A percentile compares a stretch with the other conserved stretches of the same genome.
phyloP scores from a whole-genome alignment of 2,797 vertebrate genomes.

The Thalassophryne amazonica region DNA sequence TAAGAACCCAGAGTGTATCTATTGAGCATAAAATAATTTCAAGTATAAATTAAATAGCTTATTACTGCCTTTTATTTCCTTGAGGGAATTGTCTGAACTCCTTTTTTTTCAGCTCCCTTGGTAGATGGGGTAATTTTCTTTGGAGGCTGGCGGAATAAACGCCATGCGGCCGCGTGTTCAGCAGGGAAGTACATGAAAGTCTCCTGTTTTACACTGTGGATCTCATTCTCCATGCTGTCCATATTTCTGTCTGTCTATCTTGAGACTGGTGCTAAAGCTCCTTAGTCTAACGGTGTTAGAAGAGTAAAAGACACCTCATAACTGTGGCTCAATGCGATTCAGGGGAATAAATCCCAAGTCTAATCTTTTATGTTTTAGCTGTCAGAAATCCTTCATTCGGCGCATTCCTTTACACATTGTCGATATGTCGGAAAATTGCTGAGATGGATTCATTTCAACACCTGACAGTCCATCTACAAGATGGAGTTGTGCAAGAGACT shows the following conservation, averaged over 20 bases:
- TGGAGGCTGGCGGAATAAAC: slow-evolving; percentile 74
- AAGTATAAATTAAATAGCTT: slow-evolving; percentile 85
- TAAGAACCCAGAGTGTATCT: slow-evolving; percentile 80
- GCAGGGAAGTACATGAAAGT: slow-evolving; percentile 79
- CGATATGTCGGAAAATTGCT: slow-evolving; percentile 68
- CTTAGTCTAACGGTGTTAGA: slow-evolving; percentile 70
- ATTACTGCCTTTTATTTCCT: slow-evolving; percentile 81
- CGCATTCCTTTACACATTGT: slow-evolving; percentile 61
- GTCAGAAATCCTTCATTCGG: slow-evolving; percentile 63
- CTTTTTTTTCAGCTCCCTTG: slow-evolving; percentile 67
- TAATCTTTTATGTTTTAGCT: slow-evolving; percentile 74
- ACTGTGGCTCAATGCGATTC: slow-evolving; percentile 64
- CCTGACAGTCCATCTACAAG: slow-evolving; percentile 61
- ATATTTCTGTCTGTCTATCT: slow-evolving; percentile 75
- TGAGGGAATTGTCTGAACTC: slow-evolving; percentile 62
- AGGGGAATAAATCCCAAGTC: slow-evolving; percentile 65
- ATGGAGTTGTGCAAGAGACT: slow-evolving; percentile 65
- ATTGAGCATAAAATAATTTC: slow-evolving; percentile 83
- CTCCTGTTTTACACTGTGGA: slow-evolving; percentile 77
- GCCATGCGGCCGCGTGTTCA: slow-evolving; percentile 67
- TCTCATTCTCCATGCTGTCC: slow-evolving; percentile 77
- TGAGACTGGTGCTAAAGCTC: slow-evolving; percentile 68
- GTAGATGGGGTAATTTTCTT: slow-evolving; percentile 76
- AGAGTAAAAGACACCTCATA: slow-evolving; percentile 67
- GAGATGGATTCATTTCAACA: slow-evolving; percentile 73